Base-by-base conservation (phyloP, 2,113 vertebrate genomes). In the Chlorodrepanis virens region DNA sequence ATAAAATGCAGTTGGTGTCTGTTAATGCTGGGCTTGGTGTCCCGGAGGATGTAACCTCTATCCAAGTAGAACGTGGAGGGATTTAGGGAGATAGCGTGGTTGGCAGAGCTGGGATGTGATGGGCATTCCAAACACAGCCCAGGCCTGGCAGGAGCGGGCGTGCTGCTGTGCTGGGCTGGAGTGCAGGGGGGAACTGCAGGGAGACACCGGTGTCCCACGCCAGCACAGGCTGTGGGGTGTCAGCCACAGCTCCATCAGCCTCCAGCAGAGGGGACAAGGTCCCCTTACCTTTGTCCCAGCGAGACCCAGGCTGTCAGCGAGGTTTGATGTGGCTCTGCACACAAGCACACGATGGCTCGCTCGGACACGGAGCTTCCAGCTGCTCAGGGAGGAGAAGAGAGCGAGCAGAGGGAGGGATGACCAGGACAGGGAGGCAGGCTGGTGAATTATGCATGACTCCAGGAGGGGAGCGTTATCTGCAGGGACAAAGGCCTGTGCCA, bases 391-490 rank as follows among this genome's bases (percentile, higher is more conserved):
- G 78, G 12, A 37, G 35, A 77, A 18, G 11, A 4, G 53, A 9
- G 56, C 33, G 7, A 71, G 80, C 65, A 31, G 83, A 77, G 89
- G 71, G 83, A 93, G 63, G 70, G 89, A 33, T 95, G 96, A 47
- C 90, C 72, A 6, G 83, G 63, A 39, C 0, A 64, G 69, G 82
- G 89, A 95, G 86, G 90, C 85, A 87, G 68, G 70, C 82, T 93
- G 91, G 85, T 98, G 97, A 94, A 98, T 97, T 97, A 97, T 97
- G 94, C 96, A 97, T 97, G 94, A 94, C 67, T 79, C 57, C 42
- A 29, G 89, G 94, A 91, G 95, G 83, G 89, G 92, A 96, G 95
- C 64, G 74, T 96, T 97, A 96, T 97, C 97, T 93, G 90, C 91
- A 61, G 0, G 84, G 97, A 96, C 95, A 96, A 97, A 95, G 94